These are phyloP conservation scores for Tragelaphus eurycerus DNA, from an alignment of 2,797 vertebrate genomes.

Conservation along the genomic window DNA sequence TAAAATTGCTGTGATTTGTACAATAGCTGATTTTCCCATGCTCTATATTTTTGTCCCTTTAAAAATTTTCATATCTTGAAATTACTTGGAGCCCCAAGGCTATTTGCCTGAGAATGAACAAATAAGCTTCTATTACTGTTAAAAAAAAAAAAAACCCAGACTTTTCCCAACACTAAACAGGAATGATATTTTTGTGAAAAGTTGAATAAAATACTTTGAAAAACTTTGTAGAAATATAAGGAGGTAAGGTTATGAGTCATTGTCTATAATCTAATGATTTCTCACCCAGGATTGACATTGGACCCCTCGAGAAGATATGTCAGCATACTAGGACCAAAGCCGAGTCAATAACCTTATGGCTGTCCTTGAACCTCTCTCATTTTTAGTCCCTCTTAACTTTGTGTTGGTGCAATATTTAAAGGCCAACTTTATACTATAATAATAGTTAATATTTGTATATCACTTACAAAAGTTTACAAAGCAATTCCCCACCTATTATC, in stretches of 20 bases:
- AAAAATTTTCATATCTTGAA: background rate
- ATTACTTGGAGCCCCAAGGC: background rate
- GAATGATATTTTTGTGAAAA: constrained; percentile 6
- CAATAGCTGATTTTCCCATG: constrained; percentile 3
- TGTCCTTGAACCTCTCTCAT: background rate
- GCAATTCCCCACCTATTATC: background rate
- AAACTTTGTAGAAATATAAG: background rate
- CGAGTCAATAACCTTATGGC: background rate
- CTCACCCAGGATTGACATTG: background rate
- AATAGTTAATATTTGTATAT: background rate
- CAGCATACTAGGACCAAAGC: background rate
- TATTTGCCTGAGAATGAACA: constrained; percentile 40
- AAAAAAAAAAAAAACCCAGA: background rate
- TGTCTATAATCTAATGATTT: background rate
- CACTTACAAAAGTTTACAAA: background rate
- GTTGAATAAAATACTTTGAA: background rate
- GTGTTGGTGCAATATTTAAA: background rate
- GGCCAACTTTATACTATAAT: background rate
- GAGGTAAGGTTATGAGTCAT: background rate
- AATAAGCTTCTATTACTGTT: background rate
- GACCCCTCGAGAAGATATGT: background rate
- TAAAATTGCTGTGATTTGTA: constrained; percentile 12
- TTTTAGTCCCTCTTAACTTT: background rate
- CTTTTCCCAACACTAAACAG: background rate
- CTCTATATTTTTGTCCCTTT: background rate